Evolutionary conservation across 2,113 vertebrate species (phyloP).

Genomic region (Embiotoca jacksoni): DNA sequence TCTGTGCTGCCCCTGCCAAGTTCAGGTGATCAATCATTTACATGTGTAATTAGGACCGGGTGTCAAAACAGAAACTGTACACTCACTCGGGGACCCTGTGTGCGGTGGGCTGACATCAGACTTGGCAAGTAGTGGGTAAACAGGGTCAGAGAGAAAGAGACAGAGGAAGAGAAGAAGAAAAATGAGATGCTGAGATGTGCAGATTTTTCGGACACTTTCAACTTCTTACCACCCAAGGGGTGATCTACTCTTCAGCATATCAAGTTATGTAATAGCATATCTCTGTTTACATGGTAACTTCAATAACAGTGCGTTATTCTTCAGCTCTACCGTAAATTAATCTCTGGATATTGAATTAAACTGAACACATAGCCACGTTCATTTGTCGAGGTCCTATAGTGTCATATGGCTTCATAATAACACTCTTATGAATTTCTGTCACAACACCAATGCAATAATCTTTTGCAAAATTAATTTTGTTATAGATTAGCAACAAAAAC

Average conservation of each 20-base stretch:
- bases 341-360: slow-evolving; percentile 17
- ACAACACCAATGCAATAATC: neutral
- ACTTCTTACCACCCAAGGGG: slow-evolving; percentile 64
- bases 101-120: slow-evolving; percentile 80
- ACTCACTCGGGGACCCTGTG: slow-evolving; percentile 71
- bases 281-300: slow-evolving; percentile 21
- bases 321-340: slow-evolving; percentile 5
- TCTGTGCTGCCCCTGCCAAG: slow-evolving; percentile 64
- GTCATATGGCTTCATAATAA: neutral
- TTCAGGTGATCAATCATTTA: slow-evolving; percentile 87
- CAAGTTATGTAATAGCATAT: slow-evolving; percentile 45
- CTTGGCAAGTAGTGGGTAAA: slow-evolving; percentile 75
- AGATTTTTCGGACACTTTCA: slow-evolving; percentile 53
- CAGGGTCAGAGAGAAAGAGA: slow-evolving; percentile 64
- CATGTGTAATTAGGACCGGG: slow-evolving; percentile 84
- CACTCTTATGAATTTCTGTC: neutral
- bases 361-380: slow-evolving; percentile 1
- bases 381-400: slow-evolving; percentile 4
- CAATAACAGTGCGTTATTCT: slow-evolving; percentile 10
- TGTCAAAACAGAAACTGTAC: slow-evolving; percentile 88
- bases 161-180: slow-evolving; percentile 35
- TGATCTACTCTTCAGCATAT: slow-evolving; percentile 37
- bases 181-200: slow-evolving; percentile 60
- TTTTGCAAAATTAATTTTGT: slow-evolving; percentile 1
- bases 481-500: slow-evolving; percentile 18